Evolutionary conservation across 1,140 invertebrate genomes (phyloP), one percentile per base, ranked within the genome.

Genomic region (Batillaria attramentaria): DNA sequence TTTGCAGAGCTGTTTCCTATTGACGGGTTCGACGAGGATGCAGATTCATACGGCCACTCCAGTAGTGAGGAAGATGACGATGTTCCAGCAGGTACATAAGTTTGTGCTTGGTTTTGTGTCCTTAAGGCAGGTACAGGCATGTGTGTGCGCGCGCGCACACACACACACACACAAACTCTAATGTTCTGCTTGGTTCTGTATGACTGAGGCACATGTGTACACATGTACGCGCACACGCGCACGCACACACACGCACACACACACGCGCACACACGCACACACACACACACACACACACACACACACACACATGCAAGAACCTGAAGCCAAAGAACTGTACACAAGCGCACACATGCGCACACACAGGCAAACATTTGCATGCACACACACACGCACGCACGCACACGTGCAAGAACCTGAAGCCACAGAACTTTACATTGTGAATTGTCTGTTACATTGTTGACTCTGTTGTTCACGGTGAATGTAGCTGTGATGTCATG

Each of bases 21-120:
- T 77, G 83, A 84, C 74, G 83, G 83, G 16, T 31, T 82, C 24
- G 77, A 79, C 65, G 81, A 84, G 39, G 79, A 81, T 39, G 39
- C 43, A 5, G 72, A 70, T 37, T 74, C 79, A 20, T 43, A 66
- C 18, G 70, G 80, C 33, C 57, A 76, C 3, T 80, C 78, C 2
- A 70, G 46, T 33, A 72, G 70, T 31, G 77, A 80, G 6, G 80
- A 84, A n/a, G 80, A 82, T 5, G 79, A 77, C 65, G 80, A 76
- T 50, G 75, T 66, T 57, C 68, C 57, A 16, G 35, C 72, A n/a
- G 81, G 78, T 82, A 43, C 70, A 72, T 54, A 31, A 35, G 16
- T 18, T 78, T 20, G 41, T 13, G 24, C 66, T 3, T 77, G 28
- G 10, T 46, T 66, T 68, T 35, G 10, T 65, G 8, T 65, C 13